Evolutionary conservation across 23 tunicate genomes (phyloP).

Genomic region (Ascidia mentula): DNA sequence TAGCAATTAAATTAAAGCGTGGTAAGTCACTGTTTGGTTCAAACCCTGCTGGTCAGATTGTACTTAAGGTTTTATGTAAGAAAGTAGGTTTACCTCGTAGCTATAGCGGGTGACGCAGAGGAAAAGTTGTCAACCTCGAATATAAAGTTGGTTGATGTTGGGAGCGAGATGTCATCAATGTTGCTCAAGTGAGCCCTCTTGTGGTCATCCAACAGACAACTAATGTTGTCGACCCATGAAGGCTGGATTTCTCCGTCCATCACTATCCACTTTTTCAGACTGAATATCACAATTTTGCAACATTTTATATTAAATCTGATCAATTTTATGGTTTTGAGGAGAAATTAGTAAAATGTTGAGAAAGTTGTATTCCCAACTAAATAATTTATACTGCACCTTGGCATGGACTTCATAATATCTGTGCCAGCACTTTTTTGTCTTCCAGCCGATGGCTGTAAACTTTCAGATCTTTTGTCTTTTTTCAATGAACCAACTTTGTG

Average conservation of each 20-base stretch:
- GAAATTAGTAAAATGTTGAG: no score
- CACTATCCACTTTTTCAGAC: conserved; percentile 77
- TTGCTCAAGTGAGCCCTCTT: conserved; percentile 30
- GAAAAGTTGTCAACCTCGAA: conserved; percentile 68
- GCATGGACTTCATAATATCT: neutral
- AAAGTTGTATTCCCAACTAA: no score
- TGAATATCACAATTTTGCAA: no score
- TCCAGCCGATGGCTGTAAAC: conserved; percentile 21
- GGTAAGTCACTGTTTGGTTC: no score
- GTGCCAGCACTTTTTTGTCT: conserved; percentile 4
- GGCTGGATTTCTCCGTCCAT: conserved; percentile 70
- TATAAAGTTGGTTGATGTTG: conserved; percentile 34
- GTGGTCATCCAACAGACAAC: conserved; percentile 66
- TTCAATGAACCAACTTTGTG: conserved; percentile 13
- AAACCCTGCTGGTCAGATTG: no score
- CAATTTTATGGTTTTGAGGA: no score
- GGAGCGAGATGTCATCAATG: conserved; percentile 43
- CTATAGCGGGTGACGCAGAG: conserved; percentile 81
- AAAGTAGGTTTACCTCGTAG: conserved; percentile 42
- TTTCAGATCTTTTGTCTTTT: neutral
- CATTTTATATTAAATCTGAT: no score
- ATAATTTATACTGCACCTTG: conserved; percentile 13
- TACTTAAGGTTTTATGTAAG: no score
- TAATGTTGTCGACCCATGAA: conserved; percentile 71
- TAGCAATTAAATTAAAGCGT: no score